Conservation (phyloP, 2,888 invertebrate genomes). For the Eugnorisma glareosa region DNA sequence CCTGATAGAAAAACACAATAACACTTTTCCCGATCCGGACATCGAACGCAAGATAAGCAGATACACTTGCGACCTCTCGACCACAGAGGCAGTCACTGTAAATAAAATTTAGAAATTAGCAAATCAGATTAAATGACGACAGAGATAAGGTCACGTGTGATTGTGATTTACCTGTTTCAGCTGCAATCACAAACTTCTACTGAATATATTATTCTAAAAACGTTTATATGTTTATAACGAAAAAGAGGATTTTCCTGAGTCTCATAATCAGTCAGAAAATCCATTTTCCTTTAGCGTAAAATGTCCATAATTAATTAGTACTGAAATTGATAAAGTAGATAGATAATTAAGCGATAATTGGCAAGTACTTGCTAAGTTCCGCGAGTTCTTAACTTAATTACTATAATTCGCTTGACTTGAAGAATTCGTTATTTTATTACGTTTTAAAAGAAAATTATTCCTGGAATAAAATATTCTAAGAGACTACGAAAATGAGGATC, state of each 20-base stretch:
- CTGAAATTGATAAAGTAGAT: slow-evolving; percentile 15
- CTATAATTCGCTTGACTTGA: slow-evolving; percentile 2
- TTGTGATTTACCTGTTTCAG: not conserved
- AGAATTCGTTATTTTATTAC: not conserved
- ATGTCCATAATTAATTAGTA: slow-evolving; percentile 4
- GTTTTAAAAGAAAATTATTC: slow-evolving; percentile 7
- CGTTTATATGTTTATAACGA: not conserved
- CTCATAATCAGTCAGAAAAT: not conserved
- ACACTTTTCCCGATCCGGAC: too few relatives aligned
- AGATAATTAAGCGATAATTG: slow-evolving; percentile 27
- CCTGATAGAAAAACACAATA: too few relatives aligned
- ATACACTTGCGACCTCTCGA: too few relatives aligned
- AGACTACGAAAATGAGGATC: not conserved
- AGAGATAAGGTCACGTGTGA: not conserved
- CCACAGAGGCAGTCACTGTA: too few relatives aligned
- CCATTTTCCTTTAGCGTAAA: slow-evolving; percentile 1
- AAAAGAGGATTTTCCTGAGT: not conserved
- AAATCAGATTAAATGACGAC: not conserved
- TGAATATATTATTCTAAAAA: not conserved
- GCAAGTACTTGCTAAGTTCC: slow-evolving; percentile 6
- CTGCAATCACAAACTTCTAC: not conserved
- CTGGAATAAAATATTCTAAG: slow-evolving; percentile 3
- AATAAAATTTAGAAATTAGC: too few relatives aligned
- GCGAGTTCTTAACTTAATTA: slow-evolving; percentile 21
- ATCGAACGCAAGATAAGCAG: too few relatives aligned